phyloP scores from a whole-genome alignment of 37 sponge, comb jelly and placozoan genomes.

The Halichondria panicea region DNA sequence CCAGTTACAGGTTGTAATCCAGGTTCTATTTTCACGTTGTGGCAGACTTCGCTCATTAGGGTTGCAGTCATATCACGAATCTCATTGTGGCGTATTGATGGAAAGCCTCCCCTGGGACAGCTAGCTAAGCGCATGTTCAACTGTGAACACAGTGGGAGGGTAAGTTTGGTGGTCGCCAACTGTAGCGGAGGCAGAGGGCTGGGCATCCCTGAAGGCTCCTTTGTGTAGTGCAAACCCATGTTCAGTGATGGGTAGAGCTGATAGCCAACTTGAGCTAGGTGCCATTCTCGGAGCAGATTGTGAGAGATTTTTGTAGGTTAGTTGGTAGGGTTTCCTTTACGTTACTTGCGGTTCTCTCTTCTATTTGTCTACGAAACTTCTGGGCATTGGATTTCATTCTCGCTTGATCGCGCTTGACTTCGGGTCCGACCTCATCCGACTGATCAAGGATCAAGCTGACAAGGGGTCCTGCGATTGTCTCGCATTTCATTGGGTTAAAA shows the following conservation, averaged over 20 bases:
- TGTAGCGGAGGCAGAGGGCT: conserved; percentile 28
- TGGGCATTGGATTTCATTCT: too few species aligned
- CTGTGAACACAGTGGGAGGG: neutral
- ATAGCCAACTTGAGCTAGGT: conserved; percentile 26
- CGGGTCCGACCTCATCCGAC: too few species aligned
- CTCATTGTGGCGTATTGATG: conserved; percentile 34
- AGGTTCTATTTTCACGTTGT: conserved; percentile 37
- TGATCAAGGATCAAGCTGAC: too few species aligned
- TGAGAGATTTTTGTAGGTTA: neutral
- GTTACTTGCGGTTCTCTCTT: conserved; percentile 8
- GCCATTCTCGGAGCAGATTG: conserved; percentile 16
- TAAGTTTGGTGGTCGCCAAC: conserved; percentile 23
- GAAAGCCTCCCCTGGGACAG: conserved; percentile 18
- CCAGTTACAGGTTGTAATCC: conserved; percentile 17
- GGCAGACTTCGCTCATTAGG: conserved; percentile 38
- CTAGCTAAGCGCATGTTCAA: neutral
- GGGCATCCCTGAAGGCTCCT: conserved; percentile 12
- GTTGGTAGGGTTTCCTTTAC: conserved; percentile 12
- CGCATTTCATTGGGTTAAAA: too few species aligned
- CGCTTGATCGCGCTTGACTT: too few species aligned
- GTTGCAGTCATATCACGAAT: conserved; percentile 40
- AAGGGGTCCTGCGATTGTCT: too few species aligned
- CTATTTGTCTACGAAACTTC: too few species aligned
- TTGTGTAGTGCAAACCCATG: conserved; percentile 51
- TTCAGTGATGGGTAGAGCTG: conserved; percentile 28